Percentiles rank a stretch among this genome's conserved stretches.
These are phyloP conservation scores for Eidolon helvum DNA, from an alignment of 2,113 vertebrate genomes.

Conservation along the genomic window DNA sequence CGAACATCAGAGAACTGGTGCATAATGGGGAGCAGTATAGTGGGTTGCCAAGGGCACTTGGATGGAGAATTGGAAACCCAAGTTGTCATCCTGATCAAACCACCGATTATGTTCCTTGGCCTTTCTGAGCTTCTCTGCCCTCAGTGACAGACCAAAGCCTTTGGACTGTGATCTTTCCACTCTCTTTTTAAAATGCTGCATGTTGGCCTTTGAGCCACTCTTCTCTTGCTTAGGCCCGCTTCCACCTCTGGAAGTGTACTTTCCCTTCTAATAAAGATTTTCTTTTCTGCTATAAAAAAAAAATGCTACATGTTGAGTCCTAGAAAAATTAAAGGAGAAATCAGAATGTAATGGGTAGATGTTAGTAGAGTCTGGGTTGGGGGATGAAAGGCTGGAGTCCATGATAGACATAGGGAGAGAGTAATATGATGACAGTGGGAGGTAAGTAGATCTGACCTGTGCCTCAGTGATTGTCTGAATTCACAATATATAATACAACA, in stretches of 20 bases:
- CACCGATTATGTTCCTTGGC: not conserved
- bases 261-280: too few relatives aligned
- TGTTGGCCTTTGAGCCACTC: too few relatives aligned
- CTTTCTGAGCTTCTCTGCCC: not conserved
- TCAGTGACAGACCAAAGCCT: not conserved
- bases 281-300: not conserved
- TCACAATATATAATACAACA: not conserved
- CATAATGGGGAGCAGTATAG: not conserved
- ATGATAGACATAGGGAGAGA: not conserved
- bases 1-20: not conserved
- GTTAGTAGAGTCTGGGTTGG: not conserved
- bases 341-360: not conserved
- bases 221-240: too few relatives aligned
- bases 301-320: not conserved
- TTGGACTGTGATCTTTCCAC: not conserved
- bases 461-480: not conserved
- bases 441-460: not conserved
- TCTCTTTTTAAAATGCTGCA: not conserved
- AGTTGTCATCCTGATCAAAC: not conserved
- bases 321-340: not conserved
- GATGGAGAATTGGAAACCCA: not conserved
- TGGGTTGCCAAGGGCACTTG: not conserved
- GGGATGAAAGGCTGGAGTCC: not conserved
- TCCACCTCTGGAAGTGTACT: too few relatives aligned
- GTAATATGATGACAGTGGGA: not conserved